Evolutionary conservation across 2,797 vertebrate species (phyloP).

Genomic region (Knipowitschia caucasica): DNA sequence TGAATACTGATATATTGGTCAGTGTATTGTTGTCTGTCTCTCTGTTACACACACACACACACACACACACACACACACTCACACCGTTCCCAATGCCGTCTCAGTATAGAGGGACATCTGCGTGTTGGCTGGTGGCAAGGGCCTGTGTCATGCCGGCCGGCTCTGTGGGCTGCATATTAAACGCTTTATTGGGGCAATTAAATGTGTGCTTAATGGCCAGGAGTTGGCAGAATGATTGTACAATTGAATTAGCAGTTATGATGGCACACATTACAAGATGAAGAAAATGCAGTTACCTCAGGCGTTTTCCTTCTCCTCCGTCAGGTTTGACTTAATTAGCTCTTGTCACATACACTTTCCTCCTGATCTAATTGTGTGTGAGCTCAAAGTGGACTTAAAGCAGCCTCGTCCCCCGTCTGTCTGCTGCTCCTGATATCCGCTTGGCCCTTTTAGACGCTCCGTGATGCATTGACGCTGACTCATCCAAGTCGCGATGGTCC

Average conservation of each 20-base stretch:
- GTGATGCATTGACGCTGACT: conserved; percentile 59
- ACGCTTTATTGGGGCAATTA: conserved; percentile 97
- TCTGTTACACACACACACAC: too few relatives aligned
- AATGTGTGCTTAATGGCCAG: conserved; percentile 92
- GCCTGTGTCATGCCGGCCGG: conserved; percentile 68
- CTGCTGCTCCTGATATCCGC: conserved; percentile 37
- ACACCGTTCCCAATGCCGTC: conserved; percentile 59
- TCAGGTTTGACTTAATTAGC: conserved; percentile 90
- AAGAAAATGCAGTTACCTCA: conserved; percentile 95
- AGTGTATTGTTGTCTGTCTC: conserved; percentile 70
- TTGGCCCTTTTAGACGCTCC: conserved; percentile 20
- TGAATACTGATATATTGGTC: conserved; percentile 89
- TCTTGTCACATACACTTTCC: conserved; percentile 84
- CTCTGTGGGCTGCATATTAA: conserved; percentile 96
- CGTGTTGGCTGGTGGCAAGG: conserved; percentile 67
- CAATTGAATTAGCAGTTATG: conserved; percentile 98
- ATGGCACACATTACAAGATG: conserved; percentile 90
- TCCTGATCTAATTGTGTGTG: conserved; percentile 70
- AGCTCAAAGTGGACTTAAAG: conserved; percentile 56
- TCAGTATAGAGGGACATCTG: conserved; percentile 85
- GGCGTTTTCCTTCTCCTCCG: conserved; percentile 74
- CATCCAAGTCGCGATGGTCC: conserved; percentile 55
- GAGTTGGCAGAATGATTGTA: conserved; percentile 92
- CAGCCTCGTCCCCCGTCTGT: conserved; percentile 13
- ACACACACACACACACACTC: conserved; percentile 5